Conservation (phyloP, 2,113 vertebrate species). For the Raphicerus campestris region DNA sequence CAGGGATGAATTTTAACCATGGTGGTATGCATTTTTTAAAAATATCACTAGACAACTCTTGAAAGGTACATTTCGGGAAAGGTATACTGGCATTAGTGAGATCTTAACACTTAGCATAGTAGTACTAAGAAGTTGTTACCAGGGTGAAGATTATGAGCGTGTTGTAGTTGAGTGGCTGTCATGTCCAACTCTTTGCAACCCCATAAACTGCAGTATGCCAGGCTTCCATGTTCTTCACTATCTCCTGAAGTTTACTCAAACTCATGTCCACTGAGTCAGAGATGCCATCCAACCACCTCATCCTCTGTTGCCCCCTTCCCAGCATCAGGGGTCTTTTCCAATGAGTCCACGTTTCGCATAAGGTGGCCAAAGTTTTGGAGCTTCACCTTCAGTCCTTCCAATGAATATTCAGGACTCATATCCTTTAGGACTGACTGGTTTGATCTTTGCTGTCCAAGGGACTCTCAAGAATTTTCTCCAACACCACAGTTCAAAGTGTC, state of each 20-base stretch:
- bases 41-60: not conserved
- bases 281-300: not conserved
- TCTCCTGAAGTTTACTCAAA: not conserved
- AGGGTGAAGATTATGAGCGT: not conserved
- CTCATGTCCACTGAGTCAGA: not conserved
- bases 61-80: not conserved
- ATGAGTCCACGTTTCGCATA: not conserved
- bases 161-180: not conserved
- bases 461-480: not conserved
- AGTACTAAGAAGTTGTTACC: not conserved
- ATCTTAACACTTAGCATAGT: not conserved
- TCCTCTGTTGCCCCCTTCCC: not conserved
- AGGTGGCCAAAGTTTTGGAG: not conserved
- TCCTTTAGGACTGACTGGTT: not conserved
- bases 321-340: not conserved
- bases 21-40: too few species aligned
- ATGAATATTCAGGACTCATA: not conserved
- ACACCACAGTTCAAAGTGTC: not conserved
- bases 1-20: too few species aligned
- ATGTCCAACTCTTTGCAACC: not conserved
- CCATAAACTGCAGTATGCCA: not conserved
- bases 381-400: not conserved
- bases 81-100: not conserved
- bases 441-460: not conserved
- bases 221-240: not conserved